Evolutionary conservation across 2,888 invertebrate species (phyloP), one percentile per base, ranked within the genome.

Genomic region (Buathra laborator): DNA sequence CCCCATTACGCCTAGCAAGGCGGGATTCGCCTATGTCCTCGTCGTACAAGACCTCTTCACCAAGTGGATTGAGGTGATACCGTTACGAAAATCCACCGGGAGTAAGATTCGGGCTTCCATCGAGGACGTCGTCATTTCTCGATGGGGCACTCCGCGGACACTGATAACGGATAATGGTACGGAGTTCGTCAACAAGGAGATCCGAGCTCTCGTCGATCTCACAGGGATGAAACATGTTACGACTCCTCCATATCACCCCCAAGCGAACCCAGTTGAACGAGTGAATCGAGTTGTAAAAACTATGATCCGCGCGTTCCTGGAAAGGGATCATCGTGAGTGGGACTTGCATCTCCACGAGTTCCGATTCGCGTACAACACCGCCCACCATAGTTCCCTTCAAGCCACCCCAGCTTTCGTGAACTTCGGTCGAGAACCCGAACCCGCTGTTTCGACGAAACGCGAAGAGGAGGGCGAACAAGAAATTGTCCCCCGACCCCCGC

Each of bases 1-100:
- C 6, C 37, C 37, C 37, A 37, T 37, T 6, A 37, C 37, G 7
- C 37, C 37, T 9, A 37, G 37, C 6, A 37, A 37, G 0, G n/a
- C 75, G 0, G 86, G 86, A 9, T 84, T 79, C 64, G 70, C 78
- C 0, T 87, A 87, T 19, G 32, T 89, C 0, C 64, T 88, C 12
- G 88, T 89, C 0, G 67, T 88, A 2, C 71, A 82, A 24, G 89
- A 89, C 16, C 53, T 78, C 56, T 79, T 37, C n/a, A 87, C 86
- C 0, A 86, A 86, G 46, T 89, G 83, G 77, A 53, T 87, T 0
- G 86, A 89, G 32, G 44, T 87, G 1, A 37, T 72, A 2, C 83
- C 87, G 0, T 37, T 89, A 0, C 70, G 83, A 1, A 75, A 51
- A n/a, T 87, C 87, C 0, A 88, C 79, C 2, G 86, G 86, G 0